Evolutionary conservation across 2,113 vertebrate species (phyloP).

Genomic region (Eclectus roratus): DNA sequence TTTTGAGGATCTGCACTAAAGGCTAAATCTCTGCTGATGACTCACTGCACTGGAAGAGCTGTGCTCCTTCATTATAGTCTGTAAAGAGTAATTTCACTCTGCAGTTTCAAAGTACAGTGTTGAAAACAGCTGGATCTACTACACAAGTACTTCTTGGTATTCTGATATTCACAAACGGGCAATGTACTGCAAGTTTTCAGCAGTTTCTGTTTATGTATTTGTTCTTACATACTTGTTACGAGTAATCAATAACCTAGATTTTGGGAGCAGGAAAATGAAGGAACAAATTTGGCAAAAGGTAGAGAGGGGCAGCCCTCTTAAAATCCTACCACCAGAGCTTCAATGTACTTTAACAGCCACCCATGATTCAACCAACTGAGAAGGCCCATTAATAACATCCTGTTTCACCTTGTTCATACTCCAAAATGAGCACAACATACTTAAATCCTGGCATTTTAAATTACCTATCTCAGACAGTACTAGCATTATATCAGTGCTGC

Average conservation of each 20-base stretch:
- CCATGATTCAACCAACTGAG: neutral
- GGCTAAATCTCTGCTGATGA: neutral
- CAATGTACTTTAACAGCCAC: neutral
- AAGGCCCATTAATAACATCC: neutral
- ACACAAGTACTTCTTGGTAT: neutral
- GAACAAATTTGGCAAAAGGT: neutral
- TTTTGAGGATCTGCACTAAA: neutral
- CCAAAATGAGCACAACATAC: neutral
- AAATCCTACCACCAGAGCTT: neutral
- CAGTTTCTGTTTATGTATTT: neutral
- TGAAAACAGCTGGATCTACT: neutral
- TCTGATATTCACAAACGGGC: neutral
- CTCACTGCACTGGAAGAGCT: neutral
- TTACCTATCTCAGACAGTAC: neutral
- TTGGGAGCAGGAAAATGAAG: neutral
- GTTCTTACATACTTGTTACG: neutral
- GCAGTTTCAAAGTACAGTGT: neutral
- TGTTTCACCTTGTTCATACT: neutral
- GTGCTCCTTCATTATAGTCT: neutral
- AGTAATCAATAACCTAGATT: neutral
- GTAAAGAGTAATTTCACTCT: neutral
- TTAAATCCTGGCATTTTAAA: neutral
- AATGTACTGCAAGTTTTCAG: neutral
- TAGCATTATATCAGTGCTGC: neutral
- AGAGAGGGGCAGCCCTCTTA: neutral